Conservation (phyloP, 1,140 invertebrate species). For the Drosophila melanica region DNA sequence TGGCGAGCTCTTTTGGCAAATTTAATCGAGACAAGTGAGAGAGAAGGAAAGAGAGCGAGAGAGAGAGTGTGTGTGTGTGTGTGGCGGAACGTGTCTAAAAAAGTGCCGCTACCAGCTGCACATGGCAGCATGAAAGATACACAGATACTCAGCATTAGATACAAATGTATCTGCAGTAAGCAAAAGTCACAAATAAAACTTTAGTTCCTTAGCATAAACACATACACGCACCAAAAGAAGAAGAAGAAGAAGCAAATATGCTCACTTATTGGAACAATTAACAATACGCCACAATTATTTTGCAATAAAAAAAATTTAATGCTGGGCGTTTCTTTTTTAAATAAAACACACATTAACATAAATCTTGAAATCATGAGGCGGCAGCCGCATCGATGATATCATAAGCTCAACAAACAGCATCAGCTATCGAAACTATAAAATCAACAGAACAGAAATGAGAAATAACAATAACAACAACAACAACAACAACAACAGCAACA, state of each 20-base stretch:
- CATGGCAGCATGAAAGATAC: constrained; percentile 14
- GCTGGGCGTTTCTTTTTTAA: constrained; percentile 35
- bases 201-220: constrained; percentile 11
- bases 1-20: constrained; percentile 29
- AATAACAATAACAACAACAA: neutral
- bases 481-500: too few relatives aligned
- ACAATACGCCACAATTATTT: constrained; percentile 21
- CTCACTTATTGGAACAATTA: constrained; percentile 27
- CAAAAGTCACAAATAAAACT: constrained; percentile 7
- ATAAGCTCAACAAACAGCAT: constrained; percentile 11
- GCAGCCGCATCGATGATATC: constrained; percentile 35
- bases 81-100: neutral
- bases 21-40: neutral
- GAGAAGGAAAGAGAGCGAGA: neutral
- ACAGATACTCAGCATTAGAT: constrained; percentile 1
- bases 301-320: neutral
- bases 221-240: neutral
- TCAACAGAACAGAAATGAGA: neutral
- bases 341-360: constrained; percentile 32
- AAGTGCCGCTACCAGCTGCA: constrained; percentile 1
- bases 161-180: constrained; percentile 20
- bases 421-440: neutral
- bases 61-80: neutral
- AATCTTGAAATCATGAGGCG: constrained; percentile 15
- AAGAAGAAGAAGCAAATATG: neutral